Evolutionary conservation across 2,797 vertebrate species (phyloP), one percentile per base, ranked within the genome.

Genomic region (Myotis daubentonii): DNA sequence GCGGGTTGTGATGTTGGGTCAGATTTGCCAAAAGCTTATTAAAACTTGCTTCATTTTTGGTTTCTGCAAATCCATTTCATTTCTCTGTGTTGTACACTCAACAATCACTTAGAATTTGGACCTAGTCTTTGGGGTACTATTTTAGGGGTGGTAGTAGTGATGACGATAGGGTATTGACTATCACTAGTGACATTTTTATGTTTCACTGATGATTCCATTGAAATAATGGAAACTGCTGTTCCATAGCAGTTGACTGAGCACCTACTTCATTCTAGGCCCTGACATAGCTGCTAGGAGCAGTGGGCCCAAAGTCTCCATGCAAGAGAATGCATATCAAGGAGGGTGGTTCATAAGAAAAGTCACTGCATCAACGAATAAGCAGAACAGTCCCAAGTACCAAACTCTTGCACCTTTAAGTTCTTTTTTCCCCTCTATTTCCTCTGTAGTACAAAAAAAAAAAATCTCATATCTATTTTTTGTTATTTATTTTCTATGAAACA

Each of bases 401-500:
- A 30, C 47, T 65, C 44, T 28, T 33, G 9, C 16, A 44, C 5
- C 12, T 1, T 25, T 68, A 22, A 53, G 36, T 65, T 51, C 36
- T 47, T 74, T 93, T 68, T 16, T 17, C 57, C 62, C 44, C 13
- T 85, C 9, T 71, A 65, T 51, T 41, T 92, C 30, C 20, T 90
- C 33, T 36, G 1, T 51, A 53, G 41, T 81, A 60, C 22, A 83
- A 71, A 93, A 66, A 72, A 80, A 57, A 93, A 72, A 25, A 72
- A 62, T 44, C 30, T 74, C 86, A 23, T 41, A 12, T 3, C 33
- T 71, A 11, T 41, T 75, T 84, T 76, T 92, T 88, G 20, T 68
- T 20, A 38, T 17, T 91, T 86, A 25, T 71, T 60, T 79, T 95
- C 72, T 93, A 87, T 87, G 55, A 71, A 81, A 75, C 11, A 23